Percentiles rank a stretch among this genome's conserved stretches.
Evolutionary conservation across 2,888 invertebrate species (phyloP).

Genomic region (Lapara coniferarum): DNA sequence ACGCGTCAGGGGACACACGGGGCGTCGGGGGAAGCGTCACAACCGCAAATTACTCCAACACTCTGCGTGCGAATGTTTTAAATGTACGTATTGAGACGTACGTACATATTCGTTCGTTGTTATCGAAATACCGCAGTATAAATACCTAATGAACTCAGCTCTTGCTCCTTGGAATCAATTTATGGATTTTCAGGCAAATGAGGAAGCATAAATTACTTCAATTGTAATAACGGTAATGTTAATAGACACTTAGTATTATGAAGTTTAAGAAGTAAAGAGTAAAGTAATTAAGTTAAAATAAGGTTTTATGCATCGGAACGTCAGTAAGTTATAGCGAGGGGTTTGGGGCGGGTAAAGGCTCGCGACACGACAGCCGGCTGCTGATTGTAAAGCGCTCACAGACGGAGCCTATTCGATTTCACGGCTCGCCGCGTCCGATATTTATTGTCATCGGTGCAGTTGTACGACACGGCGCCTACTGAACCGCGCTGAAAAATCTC

Average conservation of each 20-base stretch:
- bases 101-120: slow-evolving; percentile 42
- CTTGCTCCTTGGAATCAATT: slow-evolving; percentile 36
- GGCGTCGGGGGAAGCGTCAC: slow-evolving; percentile 56
- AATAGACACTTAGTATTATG: not conserved
- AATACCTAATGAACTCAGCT: slow-evolving; percentile 65
- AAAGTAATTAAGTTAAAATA: slow-evolving; percentile 47
- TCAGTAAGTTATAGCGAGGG: slow-evolving; percentile 70
- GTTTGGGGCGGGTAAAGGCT: slow-evolving; percentile 56
- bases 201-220: slow-evolving; percentile 26
- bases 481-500: slow-evolving; percentile 81
- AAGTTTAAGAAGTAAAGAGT: slow-evolving; percentile 2
- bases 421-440: slow-evolving; percentile 82
- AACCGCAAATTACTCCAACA: slow-evolving; percentile 78
- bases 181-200: slow-evolving; percentile 15
- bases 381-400: slow-evolving; percentile 83
- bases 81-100: slow-evolving; percentile 51
- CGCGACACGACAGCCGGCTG: slow-evolving; percentile 76
- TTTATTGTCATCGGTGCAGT: slow-evolving; percentile 84
- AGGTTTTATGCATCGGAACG: slow-evolving; percentile 70
- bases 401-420: slow-evolving; percentile 84
- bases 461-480: slow-evolving; percentile 81
- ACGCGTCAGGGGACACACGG: slow-evolving; percentile 73
- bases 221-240: slow-evolving; percentile 39
- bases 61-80: slow-evolving; percentile 78
- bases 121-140: slow-evolving; percentile 45